phyloP scores from a whole-genome alignment of 2,113 vertebrate genomes.

The Smithornis capensis region DNA sequence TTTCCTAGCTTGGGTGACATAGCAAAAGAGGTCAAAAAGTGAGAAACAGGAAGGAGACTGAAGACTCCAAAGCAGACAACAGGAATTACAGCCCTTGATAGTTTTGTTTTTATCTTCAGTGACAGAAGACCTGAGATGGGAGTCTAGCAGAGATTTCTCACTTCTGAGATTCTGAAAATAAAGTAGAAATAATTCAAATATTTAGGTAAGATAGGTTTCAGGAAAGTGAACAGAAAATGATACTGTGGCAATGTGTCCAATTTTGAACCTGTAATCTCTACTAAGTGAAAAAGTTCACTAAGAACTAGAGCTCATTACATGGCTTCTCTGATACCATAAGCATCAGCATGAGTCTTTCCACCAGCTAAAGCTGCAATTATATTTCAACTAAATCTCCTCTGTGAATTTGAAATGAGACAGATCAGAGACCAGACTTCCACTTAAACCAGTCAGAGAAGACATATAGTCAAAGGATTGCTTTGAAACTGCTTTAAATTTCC shows the following conservation, averaged over 20 bases:
- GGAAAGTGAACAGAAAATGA: background rate
- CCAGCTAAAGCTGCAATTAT: background rate
- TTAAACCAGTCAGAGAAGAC: background rate
- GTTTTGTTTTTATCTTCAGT: background rate
- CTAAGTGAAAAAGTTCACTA: background rate
- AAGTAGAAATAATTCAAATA: background rate
- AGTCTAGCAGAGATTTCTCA: background rate
- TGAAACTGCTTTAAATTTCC: background rate
- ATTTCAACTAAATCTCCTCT: background rate
- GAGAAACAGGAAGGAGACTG: background rate
- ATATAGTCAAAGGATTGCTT: background rate
- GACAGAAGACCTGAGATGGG: background rate
- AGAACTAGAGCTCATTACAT: background rate
- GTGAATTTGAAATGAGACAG: background rate
- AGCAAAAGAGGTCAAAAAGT: background rate
- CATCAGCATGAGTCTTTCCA: background rate
- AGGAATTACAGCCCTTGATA: background rate
- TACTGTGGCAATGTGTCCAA: no score
- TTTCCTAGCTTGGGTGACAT: background rate
- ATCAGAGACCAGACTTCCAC: background rate
- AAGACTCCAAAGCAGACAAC: background rate
- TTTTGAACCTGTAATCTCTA: background rate
- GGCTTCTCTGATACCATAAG: background rate
- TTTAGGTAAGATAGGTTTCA: background rate
- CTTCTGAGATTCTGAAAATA: background rate